These are phyloP conservation scores for Bombus picipes DNA, from an alignment of 1,140 invertebrate species.

Conservation along the genomic window DNA sequence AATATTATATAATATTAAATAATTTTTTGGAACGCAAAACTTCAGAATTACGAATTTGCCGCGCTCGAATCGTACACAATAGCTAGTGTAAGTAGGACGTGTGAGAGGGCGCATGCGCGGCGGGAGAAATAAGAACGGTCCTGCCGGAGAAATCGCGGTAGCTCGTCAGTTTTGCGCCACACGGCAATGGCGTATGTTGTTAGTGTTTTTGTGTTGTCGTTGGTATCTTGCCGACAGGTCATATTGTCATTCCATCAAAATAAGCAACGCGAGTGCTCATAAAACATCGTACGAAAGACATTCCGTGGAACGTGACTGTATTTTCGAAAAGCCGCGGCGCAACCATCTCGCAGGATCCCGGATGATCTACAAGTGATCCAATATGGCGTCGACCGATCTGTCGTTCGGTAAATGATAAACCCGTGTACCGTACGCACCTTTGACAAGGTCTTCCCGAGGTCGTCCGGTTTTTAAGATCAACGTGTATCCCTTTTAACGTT, in stretches of 20 bases:
- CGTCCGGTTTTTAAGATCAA: constrained; percentile 57
- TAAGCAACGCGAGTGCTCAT: constrained; percentile 35
- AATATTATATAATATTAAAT: background rate
- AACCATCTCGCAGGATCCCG: constrained; percentile 59
- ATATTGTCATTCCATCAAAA: constrained; percentile 36
- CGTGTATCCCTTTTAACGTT: constrained; percentile 28
- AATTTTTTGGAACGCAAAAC: background rate
- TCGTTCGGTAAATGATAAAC: constrained; percentile 80
- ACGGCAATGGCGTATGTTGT: constrained; percentile 70
- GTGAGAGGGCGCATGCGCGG: constrained; percentile 42
- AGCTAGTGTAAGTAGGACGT: background rate
- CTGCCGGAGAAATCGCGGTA: constrained; percentile 20
- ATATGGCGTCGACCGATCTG: constrained; percentile 82
- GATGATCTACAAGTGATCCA: constrained; percentile 78
- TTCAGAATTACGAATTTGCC: constrained; percentile 12
- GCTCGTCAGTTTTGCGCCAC: constrained; percentile 72
- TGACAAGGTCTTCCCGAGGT: constrained; percentile 65
- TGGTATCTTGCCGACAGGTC: constrained; percentile 2
- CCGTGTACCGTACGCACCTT: constrained; percentile 34
- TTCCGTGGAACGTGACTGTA: constrained; percentile 1
- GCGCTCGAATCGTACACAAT: background rate
- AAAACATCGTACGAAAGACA: background rate
- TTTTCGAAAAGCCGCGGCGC: constrained; percentile 21
- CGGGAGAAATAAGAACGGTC: constrained; percentile 57
- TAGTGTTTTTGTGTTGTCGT: constrained; percentile 34